A percentile compares a stretch with the other conserved stretches of the same genome.
phyloP scores from a whole-genome alignment of 2,113 vertebrate species.

The Epinephelus lanceolatus region DNA sequence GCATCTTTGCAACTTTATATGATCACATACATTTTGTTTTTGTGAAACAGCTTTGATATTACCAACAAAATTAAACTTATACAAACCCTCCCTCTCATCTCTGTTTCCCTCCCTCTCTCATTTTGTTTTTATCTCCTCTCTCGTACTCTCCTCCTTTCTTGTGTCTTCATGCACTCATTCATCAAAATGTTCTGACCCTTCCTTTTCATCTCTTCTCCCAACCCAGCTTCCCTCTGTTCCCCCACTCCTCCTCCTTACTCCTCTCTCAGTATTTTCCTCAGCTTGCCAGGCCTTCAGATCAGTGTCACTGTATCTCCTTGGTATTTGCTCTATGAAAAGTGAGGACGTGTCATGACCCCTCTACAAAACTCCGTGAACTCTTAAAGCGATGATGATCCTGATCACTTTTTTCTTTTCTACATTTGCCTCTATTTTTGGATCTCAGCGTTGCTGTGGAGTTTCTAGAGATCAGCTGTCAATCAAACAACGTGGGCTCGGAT shows the following conservation, averaged over 20 bases:
- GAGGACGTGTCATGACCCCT: conserved; percentile 26
- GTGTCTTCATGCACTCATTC: not conserved
- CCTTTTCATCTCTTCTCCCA: not conserved
- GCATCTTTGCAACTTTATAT: not conserved
- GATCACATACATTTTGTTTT: not conserved
- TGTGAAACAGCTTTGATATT: not conserved
- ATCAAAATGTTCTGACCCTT: not conserved
- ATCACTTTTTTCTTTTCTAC: not conserved
- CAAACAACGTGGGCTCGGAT: too few species aligned
- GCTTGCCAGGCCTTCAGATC: conserved; percentile 35
- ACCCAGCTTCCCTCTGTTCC: not conserved
- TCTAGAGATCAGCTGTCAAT: too few species aligned
- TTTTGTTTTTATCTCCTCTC: not conserved
- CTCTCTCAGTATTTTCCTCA: conserved; percentile 27
- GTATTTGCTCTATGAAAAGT: conserved; percentile 52
- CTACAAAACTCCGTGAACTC: conserved; percentile 28
- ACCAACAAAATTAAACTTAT: not conserved
- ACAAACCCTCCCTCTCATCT: not conserved
- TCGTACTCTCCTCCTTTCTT: not conserved
- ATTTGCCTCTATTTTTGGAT: not conserved
- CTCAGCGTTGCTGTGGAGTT: too few species aligned
- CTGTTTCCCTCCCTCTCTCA: not conserved
- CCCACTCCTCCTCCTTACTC: not conserved
- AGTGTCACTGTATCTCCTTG: conserved; percentile 57
- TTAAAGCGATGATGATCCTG: conserved; percentile 3